Evolutionary conservation across 2,888 invertebrate genomes (phyloP), one percentile per base, ranked within the genome.

Genomic region (Tenthredo scrophulariae): DNA sequence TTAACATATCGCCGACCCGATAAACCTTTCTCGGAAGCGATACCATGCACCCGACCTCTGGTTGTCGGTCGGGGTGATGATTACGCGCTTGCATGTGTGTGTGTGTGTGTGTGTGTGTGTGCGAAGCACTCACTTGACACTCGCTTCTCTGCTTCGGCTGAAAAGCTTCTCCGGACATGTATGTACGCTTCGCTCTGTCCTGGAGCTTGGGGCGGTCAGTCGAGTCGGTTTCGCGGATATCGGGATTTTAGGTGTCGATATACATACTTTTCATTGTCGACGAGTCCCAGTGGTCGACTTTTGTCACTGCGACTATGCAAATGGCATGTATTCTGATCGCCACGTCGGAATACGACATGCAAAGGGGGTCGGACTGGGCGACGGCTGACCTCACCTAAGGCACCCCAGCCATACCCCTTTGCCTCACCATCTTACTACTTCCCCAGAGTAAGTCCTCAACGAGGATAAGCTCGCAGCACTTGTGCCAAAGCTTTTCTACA

Each of bases 21-120:
- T 93, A 93, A 93, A 91, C 90, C 91, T 90, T 93, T 93, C 93
- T 93, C 89, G 89, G 93, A 93, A 93, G 91, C 92, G 92, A 92
- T 93, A 92, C 91, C 90, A 62, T 80, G 89, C 89, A 87, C 89
- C 88, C 79, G 77, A 83, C 83, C 70, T 29, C 83, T 67, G 67
- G 83, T 83, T 43, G 83, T 58, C 33, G 62, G 77, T 54, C 26
- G 54, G 77, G 80, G 62, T 50, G 80, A 80, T 80, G 58, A 80
- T 62, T 62, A 40, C 80, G 62, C 15, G 58, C 26, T 26, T 80
- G 80, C 62, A 22, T 22, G 13, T 40, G 22, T 62, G 13, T 4
- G n/a, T 74, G 74, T 50, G n/a, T 22, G 9, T 54, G 54, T 80
- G 22, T 62, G 58, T 37, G 1, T 22, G 9, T 62, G 15, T 22